These are phyloP conservation scores for Druon quercuslanigerum DNA, from an alignment of 1,140 invertebrate genomes.

Conservation along the genomic window DNA sequence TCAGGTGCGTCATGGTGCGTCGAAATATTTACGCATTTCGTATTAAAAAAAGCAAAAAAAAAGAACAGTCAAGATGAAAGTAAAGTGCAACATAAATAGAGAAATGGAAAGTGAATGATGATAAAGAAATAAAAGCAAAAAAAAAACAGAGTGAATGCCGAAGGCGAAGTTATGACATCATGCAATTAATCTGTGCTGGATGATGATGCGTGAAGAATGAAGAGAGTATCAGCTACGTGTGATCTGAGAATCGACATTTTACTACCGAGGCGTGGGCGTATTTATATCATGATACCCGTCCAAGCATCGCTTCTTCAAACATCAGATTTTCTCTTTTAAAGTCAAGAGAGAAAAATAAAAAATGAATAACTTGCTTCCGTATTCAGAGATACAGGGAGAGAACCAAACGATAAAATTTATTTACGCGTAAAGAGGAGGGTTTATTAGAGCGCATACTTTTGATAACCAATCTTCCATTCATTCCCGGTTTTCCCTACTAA, in stretches of 20 bases:
- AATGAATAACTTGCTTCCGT: no score
- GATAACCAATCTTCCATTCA: no score
- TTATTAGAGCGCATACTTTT: no score
- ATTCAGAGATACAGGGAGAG: no score
- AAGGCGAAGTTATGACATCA: slow-evolving; percentile 42
- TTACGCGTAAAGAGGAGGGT: no score
- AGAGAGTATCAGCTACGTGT: slow-evolving; percentile 32
- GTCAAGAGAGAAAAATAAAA: neutral
- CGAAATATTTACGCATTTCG: slow-evolving; percentile 47
- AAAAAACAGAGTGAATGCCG: no score
- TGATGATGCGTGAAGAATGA: slow-evolving; percentile 26
- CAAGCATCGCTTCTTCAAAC: slow-evolving; percentile 9
- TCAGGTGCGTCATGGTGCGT: slow-evolving; percentile 46
- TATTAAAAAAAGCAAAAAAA: neutral
- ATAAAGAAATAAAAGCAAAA: no score
- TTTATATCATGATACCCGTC: slow-evolving; percentile 12
- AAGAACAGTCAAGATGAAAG: no score
- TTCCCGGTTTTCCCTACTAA: no score
- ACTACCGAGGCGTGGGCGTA: slow-evolving; percentile 38
- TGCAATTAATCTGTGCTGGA: slow-evolving; percentile 47
- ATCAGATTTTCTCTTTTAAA: neutral
- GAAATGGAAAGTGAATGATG: slow-evolving; percentile 14
- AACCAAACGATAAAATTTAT: no score
- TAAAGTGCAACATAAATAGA: slow-evolving; percentile 23
- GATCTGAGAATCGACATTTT: slow-evolving; percentile 6